Percentiles rank a stretch among this genome's conserved stretches.
Evolutionary conservation across 1,140 invertebrate genomes (phyloP).

Genomic region (Drosophila navojoa): DNA sequence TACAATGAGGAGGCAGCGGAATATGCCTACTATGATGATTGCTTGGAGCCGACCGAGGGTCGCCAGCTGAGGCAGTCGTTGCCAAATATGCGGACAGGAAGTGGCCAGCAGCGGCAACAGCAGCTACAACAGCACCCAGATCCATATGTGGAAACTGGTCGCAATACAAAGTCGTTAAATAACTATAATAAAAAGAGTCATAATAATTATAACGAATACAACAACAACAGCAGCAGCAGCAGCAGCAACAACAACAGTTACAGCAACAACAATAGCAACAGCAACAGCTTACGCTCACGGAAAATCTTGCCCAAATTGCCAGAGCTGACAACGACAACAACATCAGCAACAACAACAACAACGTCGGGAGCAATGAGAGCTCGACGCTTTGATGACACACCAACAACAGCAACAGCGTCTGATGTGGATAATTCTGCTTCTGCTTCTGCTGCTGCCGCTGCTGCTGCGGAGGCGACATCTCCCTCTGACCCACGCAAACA

Average conservation of each 20-base stretch:
- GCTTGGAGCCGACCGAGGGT: slow-evolving; percentile 16
- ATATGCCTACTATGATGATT: slow-evolving; percentile 67
- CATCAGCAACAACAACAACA: slow-evolving; percentile 11
- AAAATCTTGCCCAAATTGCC: slow-evolving; percentile 70
- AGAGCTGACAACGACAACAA: slow-evolving; percentile 58
- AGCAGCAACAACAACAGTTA: neutral
- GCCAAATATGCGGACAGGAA: slow-evolving; percentile 78
- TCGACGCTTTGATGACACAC: slow-evolving; percentile 48
- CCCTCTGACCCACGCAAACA: slow-evolving; percentile 69
- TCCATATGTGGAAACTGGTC: slow-evolving; percentile 74
- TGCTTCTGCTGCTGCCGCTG: neutral
- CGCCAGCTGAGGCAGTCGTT: slow-evolving; percentile 29
- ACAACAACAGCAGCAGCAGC: slow-evolving; percentile 19
- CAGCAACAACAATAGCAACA: slow-evolving; percentile 14
- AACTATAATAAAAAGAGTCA: slow-evolving; percentile 65
- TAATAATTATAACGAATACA: slow-evolving; percentile 54
- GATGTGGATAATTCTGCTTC: slow-evolving; percentile 6
- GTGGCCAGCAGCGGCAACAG: slow-evolving; percentile 32
- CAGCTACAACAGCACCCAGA: slow-evolving; percentile 35
- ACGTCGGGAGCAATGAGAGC: slow-evolving; percentile 23
- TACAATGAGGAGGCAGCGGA: slow-evolving; percentile 70
- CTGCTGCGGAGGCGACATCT: slow-evolving; percentile 26
- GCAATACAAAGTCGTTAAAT: slow-evolving; percentile 71
- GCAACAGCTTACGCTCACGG: slow-evolving; percentile 20
- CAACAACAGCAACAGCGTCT: slow-evolving; percentile 41